Evolutionary conservation across 2,888 invertebrate genomes (phyloP).

Genomic region (Drosophila eohydei): DNA sequence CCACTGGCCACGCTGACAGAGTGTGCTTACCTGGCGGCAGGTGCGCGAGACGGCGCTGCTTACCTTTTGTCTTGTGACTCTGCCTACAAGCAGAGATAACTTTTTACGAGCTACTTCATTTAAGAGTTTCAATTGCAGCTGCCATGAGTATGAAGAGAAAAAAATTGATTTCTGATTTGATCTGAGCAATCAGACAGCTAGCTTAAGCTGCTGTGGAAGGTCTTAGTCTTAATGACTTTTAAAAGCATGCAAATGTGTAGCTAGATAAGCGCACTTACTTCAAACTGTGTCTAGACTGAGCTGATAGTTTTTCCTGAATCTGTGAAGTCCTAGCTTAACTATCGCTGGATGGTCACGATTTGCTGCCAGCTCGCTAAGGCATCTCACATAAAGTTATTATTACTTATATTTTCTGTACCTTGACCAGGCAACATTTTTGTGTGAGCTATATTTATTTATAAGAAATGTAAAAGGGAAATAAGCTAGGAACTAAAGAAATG

Average conservation of each 20-base stretch:
- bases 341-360: no score
- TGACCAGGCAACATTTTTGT: no score
- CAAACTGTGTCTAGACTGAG: no score
- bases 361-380: no score
- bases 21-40: conserved; percentile 36
- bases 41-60: background rate
- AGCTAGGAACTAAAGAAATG: no score
- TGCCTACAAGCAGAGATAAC: background rate
- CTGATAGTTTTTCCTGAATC: no score
- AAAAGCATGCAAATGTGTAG: background rate
- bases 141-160: background rate
- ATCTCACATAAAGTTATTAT: no score
- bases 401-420: no score
- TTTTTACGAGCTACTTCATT: background rate
- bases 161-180: background rate
- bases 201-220: background rate
- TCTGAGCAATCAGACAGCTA: background rate
- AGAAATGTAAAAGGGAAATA: no score
- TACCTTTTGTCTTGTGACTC: conserved; percentile 30
- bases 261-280: background rate
- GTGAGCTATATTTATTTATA: no score
- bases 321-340: no score
- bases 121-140: background rate
- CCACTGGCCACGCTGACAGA: conserved; percentile 35
- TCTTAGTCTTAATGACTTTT: background rate